Percentiles rank a stretch among this genome's conserved stretches.
Evolutionary conservation across 2,113 vertebrate genomes (phyloP).

Genomic region (Aegithalos caudatus): DNA sequence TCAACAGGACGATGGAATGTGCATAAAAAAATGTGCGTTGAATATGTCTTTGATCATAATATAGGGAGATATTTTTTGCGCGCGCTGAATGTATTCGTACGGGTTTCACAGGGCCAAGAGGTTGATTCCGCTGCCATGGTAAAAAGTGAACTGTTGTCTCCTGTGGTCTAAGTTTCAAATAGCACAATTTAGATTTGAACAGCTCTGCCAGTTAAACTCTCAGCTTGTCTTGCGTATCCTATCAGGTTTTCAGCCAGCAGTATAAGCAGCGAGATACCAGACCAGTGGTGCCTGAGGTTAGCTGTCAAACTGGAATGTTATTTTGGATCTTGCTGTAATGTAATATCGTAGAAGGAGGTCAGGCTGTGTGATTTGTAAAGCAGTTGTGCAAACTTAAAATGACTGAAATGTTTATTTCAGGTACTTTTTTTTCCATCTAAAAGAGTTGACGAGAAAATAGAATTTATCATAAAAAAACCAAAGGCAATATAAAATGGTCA

Average conservation of each 20-base stretch:
- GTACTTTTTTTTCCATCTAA: not conserved
- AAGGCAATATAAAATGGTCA: not conserved
- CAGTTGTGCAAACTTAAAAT: conserved; percentile 32
- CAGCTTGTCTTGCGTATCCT: conserved; percentile 55
- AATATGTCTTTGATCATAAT: conserved; percentile 74
- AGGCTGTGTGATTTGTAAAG: conserved; percentile 76
- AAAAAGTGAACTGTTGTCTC: conserved; percentile 80
- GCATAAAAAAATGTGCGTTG: conserved; percentile 78
- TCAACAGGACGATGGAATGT: conserved; percentile 85
- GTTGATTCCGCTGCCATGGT: conserved; percentile 82
- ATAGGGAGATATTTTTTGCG: conserved; percentile 73
- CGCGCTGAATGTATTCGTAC: conserved; percentile 80
- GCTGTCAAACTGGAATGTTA: conserved; percentile 75
- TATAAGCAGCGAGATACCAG: conserved; percentile 29
- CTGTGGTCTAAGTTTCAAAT: conserved; percentile 68
- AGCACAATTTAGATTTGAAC: conserved; percentile 55
- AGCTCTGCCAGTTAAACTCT: conserved; percentile 59
- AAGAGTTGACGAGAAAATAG: not conserved
- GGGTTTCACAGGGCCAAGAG: conserved; percentile 78
- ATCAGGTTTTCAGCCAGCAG: conserved; percentile 44
- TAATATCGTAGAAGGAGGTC: conserved; percentile 66
- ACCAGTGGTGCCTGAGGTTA: conserved; percentile 72
- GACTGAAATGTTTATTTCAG: conserved; percentile 13
- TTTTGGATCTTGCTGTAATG: conserved; percentile 75
- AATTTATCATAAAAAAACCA: not conserved